Evolutionary conservation across 30 jellyfish, hydroid and myxozoan genomes (phyloP).

Genomic region (Cassiopea andromeda): DNA sequence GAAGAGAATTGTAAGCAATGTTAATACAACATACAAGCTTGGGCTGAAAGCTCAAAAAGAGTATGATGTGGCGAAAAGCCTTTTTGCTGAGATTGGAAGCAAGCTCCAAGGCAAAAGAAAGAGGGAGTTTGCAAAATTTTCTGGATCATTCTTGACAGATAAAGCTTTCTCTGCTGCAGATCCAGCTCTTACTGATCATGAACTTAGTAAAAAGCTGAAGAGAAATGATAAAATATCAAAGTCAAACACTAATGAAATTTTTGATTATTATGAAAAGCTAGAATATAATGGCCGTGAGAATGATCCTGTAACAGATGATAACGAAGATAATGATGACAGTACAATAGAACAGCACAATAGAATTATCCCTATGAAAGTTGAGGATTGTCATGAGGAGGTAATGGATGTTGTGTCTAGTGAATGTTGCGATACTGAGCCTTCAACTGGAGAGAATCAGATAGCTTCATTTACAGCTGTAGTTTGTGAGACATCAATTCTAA

Average conservation of each 20-base stretch:
- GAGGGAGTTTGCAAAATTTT: slow-evolving; percentile 57
- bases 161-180: slow-evolving; percentile 51
- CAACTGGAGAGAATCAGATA: too few relatives aligned
- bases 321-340: slow-evolving; percentile 37
- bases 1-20: slow-evolving; percentile 57
- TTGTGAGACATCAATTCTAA: too few relatives aligned
- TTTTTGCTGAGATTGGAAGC: slow-evolving; percentile 91
- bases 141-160: slow-evolving; percentile 80
- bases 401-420: too few relatives aligned
- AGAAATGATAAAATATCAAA: slow-evolving; percentile 74
- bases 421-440: too few relatives aligned
- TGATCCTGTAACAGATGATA: slow-evolving; percentile 16
- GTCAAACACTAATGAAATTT: slow-evolving; percentile 66
- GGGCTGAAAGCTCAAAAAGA: slow-evolving; percentile 60
- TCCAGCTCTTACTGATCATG: slow-evolving; percentile 81
- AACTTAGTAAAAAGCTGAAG: slow-evolving; percentile 68
- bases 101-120: slow-evolving; percentile 85
- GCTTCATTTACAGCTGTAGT: too few relatives aligned
- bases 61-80: slow-evolving; percentile 72
- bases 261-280: slow-evolving; percentile 48
- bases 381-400: too few relatives aligned
- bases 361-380: slow-evolving; percentile 5
- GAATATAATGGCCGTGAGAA: slow-evolving; percentile 64
- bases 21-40: slow-evolving; percentile 49
- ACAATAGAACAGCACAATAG: slow-evolving; percentile 45